phyloP scores from a whole-genome alignment of 2,113 vertebrate species.

The Dicerorhinus sumatrensis region DNA sequence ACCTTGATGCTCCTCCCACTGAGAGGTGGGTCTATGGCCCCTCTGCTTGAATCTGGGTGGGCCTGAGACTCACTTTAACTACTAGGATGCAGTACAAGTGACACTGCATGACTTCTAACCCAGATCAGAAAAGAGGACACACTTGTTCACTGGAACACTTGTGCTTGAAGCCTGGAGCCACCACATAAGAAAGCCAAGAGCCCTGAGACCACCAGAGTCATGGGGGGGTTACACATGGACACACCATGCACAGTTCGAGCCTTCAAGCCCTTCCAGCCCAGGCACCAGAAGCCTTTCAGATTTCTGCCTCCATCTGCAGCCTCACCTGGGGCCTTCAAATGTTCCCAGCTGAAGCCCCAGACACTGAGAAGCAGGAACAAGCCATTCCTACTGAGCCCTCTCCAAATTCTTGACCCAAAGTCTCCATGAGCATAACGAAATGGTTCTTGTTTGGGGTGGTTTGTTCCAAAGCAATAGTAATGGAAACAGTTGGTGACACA shows the following conservation, averaged over 20 bases:
- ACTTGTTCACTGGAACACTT: neutral
- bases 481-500: neutral
- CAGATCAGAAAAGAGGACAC: neutral
- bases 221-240: neutral
- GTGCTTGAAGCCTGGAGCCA: neutral
- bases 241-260: neutral
- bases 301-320: neutral
- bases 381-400: neutral
- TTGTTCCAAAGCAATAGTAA: neutral
- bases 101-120: neutral
- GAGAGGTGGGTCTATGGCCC: neutral
- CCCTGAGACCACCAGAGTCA: neutral
- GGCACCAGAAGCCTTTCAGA: neutral
- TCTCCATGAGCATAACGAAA: neutral
- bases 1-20: neutral
- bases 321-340: neutral
- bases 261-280: neutral
- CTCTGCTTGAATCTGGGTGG: neutral
- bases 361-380: neutral
- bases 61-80: neutral
- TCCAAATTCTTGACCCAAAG: neutral
- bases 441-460: neutral
- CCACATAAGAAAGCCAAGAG: neutral
- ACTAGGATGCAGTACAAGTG: neutral
- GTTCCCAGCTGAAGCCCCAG: neutral